Conservation (phyloP, 2,888 invertebrate species). For the Epicampocera succincta region DNA sequence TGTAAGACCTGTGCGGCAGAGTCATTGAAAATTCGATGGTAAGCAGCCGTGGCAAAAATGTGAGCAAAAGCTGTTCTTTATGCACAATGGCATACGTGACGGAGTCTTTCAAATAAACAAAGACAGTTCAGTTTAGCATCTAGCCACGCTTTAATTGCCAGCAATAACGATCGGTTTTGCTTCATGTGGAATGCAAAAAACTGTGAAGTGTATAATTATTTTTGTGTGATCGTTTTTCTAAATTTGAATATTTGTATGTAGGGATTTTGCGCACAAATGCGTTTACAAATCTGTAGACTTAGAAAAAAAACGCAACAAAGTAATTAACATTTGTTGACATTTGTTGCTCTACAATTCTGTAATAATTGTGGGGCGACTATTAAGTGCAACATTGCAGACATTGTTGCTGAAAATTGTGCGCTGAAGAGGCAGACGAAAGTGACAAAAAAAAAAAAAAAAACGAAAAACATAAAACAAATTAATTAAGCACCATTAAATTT, state of each 20-base stretch:
- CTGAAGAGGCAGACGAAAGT: not conserved
- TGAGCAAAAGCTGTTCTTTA: no score
- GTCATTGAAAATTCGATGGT: no score
- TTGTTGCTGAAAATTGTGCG: conserved; percentile 7
- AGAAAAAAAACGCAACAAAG: conserved; percentile 21
- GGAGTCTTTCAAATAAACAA: no score
- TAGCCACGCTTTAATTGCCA: no score
- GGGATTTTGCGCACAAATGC: no score
- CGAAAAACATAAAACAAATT: conserved; percentile 11
- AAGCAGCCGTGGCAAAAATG: no score
- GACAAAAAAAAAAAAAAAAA: no score
- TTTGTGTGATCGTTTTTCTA: not conserved
- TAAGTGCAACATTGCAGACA: conserved; percentile 14
- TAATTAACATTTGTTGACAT: conserved; percentile 23
- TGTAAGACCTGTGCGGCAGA: no score
- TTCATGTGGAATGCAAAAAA: no score
- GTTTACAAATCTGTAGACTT: conserved; percentile 17
- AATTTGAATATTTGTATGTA: not conserved
- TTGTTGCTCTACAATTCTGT: conserved; percentile 20
- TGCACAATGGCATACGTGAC: no score
- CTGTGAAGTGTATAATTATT: not conserved
- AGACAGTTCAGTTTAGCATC: no score
- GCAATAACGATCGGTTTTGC: no score
- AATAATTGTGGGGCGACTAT: not conserved
- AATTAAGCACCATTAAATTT: conserved; percentile 41